Evolutionary conservation across 1,140 invertebrate genomes (phyloP).

Genomic region (Penaeus chinensis): DNA sequence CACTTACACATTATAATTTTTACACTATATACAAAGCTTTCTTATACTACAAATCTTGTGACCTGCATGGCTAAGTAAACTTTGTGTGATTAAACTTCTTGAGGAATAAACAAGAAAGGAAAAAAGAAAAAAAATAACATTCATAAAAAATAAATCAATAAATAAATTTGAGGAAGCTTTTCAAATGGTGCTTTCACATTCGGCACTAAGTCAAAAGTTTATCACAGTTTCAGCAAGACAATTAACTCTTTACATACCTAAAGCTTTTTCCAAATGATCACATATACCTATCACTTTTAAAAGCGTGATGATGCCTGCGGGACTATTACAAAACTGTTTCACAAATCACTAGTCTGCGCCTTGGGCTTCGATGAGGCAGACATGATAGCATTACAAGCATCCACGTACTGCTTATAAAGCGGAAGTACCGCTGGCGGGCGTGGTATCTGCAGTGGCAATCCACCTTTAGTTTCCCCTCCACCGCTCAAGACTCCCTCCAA

Average conservation of each 20-base stretch:
- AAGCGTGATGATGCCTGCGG: background rate
- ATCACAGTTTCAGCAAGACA: constrained; percentile 20
- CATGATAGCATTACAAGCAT: constrained; percentile 43
- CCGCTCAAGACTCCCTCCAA: constrained; percentile 26
- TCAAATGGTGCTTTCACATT: background rate
- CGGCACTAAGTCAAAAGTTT: constrained; percentile 6
- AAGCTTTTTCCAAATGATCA: too few relatives aligned
- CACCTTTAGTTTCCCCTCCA: constrained; percentile 7
- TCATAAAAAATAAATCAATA: background rate
- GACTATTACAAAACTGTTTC: constrained; percentile 9
- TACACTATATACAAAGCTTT: too few relatives aligned
- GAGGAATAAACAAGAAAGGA: too few relatives aligned
- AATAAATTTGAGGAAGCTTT: background rate
- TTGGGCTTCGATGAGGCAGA: constrained; percentile 29
- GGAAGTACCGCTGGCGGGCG: constrained; percentile 33
- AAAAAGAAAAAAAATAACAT: too few relatives aligned
- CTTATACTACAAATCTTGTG: too few relatives aligned
- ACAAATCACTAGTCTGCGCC: constrained; percentile 55
- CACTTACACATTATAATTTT: too few relatives aligned
- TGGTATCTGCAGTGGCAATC: constrained; percentile 28
- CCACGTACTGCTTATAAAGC: constrained; percentile 42
- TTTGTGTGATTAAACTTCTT: too few relatives aligned
- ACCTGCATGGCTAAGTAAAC: too few relatives aligned
- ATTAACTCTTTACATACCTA: constrained; percentile 10
- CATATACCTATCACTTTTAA: constrained; percentile 13